Percentiles rank a stretch among this genome's conserved stretches.
phyloP scores from a whole-genome alignment of 2,888 invertebrate species.

The Dermolepida albohirtum region DNA sequence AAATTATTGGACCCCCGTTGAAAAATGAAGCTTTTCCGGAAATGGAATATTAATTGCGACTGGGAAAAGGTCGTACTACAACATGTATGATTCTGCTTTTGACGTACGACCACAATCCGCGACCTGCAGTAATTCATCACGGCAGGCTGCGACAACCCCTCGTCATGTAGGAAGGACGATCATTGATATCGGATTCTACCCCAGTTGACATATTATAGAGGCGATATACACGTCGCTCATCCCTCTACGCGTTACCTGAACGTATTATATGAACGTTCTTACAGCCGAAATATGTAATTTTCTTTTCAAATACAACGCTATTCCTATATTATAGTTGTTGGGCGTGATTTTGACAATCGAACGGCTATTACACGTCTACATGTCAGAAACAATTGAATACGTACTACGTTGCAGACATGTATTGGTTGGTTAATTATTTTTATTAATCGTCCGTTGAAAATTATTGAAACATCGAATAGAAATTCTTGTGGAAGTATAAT shows the following conservation, averaged over 20 bases:
- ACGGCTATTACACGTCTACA: not conserved
- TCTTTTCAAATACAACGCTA: slow-evolving; percentile 10
- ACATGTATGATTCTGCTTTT: slow-evolving; percentile 53
- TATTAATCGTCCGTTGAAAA: no score
- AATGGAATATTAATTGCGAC: slow-evolving; percentile 35
- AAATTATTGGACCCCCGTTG: not conserved
- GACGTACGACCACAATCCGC: slow-evolving; percentile 55
- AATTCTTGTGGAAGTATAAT: no score
- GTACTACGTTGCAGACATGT: no score
- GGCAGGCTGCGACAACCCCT: slow-evolving; percentile 50
- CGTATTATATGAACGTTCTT: slow-evolving; percentile 12
- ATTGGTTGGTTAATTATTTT: no score
- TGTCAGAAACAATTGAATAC: not conserved
- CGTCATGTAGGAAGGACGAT: slow-evolving; percentile 54
- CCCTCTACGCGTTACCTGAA: slow-evolving; percentile 5
- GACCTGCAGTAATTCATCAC: slow-evolving; percentile 55
- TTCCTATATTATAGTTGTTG: slow-evolving; percentile 1
- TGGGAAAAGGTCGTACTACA: slow-evolving; percentile 34
- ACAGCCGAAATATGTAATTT: not conserved
- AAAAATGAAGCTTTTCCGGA: slow-evolving; percentile 32
- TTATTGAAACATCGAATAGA: no score
- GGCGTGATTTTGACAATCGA: not conserved
- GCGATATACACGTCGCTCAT: slow-evolving; percentile 19
- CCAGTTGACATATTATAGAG: slow-evolving; percentile 44
- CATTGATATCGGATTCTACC: slow-evolving; percentile 57